Conservation (phyloP, 35 echinoderm and acorn worm species). For the Eucidaris tribuloides region DNA sequence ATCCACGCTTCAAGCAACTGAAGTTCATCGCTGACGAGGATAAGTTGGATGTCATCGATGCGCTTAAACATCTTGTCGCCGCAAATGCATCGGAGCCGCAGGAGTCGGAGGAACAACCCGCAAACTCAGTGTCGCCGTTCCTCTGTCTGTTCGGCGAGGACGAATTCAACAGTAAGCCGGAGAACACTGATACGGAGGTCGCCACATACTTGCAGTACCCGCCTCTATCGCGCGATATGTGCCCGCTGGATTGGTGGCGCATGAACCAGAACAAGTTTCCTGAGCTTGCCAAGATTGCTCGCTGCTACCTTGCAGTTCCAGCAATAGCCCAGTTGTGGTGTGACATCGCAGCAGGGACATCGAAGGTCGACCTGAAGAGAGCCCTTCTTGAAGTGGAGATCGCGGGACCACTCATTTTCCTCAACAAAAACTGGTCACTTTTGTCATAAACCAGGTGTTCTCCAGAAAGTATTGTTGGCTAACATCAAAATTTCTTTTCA, state of each 20-base stretch:
- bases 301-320: constrained; percentile 15
- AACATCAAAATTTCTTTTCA: no score
- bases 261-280: constrained; percentile 21
- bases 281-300: constrained; percentile 9
- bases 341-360: background rate
- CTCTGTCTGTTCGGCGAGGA: constrained; percentile 22
- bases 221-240: constrained; percentile 12
- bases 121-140: constrained; percentile 1
- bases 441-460: constrained; percentile 15
- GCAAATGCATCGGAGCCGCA: background rate
- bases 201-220: constrained; percentile 8
- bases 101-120: background rate
- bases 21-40: constrained; percentile 25
- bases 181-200: constrained; percentile 11
- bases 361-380: background rate
- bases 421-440: constrained; percentile 15
- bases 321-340: background rate
- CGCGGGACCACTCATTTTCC: constrained; percentile 8
- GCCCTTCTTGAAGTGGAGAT: constrained; percentile 1
- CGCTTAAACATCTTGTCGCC: background rate
- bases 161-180: constrained; percentile 19
- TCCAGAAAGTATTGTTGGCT: no score
- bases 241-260: constrained; percentile 24
- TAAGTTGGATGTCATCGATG: constrained; percentile 23
- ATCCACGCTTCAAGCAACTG: constrained; percentile 20